Percentiles rank a stretch among this genome's conserved stretches.
These are phyloP conservation scores for Pseudorhombus dupliciocellatus DNA, from an alignment of 2,113 vertebrate species.

Conservation along the genomic window DNA sequence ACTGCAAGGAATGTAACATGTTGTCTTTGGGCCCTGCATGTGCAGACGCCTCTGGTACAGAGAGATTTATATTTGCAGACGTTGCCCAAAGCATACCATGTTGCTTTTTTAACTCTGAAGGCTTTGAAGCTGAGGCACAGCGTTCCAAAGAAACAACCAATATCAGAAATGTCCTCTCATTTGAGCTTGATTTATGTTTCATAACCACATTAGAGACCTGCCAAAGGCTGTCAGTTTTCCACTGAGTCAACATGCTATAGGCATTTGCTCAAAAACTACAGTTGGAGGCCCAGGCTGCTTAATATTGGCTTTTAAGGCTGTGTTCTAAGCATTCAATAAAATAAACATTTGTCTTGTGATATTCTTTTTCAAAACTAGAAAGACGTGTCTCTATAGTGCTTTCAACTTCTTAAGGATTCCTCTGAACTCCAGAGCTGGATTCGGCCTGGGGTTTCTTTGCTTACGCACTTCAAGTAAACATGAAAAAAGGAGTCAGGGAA, in stretches of 20 bases:
- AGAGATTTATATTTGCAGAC: constrained; percentile 76
- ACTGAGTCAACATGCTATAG: constrained; percentile 24
- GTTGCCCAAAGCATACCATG: constrained; percentile 70
- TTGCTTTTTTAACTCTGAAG: constrained; percentile 55
- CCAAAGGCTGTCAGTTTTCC: constrained; percentile 24
- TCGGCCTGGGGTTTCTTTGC: constrained; percentile 52
- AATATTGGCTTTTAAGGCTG: constrained; percentile 31
- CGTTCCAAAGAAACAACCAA: constrained; percentile 68
- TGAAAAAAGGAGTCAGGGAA: constrained; percentile 29
- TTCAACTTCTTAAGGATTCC: constrained; percentile 54
- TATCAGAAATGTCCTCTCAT: constrained; percentile 75
- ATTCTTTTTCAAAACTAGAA: constrained; percentile 42
- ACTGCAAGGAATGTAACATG: constrained; percentile 76
- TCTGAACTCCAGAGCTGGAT: constrained; percentile 59
- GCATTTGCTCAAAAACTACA: constrained; percentile 24
- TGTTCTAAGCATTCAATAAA: constrained; percentile 37
- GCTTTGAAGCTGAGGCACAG: constrained; percentile 71
- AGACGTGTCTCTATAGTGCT: constrained; percentile 20
- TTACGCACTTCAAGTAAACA: constrained; percentile 39
- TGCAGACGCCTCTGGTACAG: constrained; percentile 66
- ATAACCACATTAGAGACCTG: constrained; percentile 62
- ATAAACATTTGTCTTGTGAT: constrained; percentile 56
- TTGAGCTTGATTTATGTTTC: constrained; percentile 66
- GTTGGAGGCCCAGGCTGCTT: constrained; percentile 10
- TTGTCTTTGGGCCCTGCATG: constrained; percentile 74